A percentile compares a stretch with the other conserved stretches of the same genome.
Conservation (phyloP, 1,140 invertebrate genomes). For the Holcopasites calliopsidis region DNA sequence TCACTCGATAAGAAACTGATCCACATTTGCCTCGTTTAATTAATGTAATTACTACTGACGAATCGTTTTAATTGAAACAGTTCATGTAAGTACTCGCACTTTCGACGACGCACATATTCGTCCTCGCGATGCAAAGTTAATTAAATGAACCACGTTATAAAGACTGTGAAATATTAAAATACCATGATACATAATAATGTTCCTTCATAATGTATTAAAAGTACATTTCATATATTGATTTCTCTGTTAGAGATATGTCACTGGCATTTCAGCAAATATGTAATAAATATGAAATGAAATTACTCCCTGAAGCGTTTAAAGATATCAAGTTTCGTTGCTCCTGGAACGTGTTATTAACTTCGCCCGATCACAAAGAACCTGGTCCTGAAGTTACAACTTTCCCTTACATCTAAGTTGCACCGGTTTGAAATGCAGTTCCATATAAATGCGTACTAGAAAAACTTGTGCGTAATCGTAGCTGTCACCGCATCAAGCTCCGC, state of each 20-base stretch:
- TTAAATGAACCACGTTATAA: too few species aligned
- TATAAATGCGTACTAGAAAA: constrained; percentile 10
- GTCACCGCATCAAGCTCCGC: constrained; percentile 22
- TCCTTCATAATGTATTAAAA: too few species aligned
- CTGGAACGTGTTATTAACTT: background rate
- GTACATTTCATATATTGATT: too few species aligned
- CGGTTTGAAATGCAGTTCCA: constrained; percentile 31
- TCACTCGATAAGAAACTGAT: background rate
- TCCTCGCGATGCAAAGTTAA: too few species aligned
- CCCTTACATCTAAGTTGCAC: constrained; percentile 16
- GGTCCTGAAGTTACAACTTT: constrained; percentile 17
- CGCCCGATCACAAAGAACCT: background rate
- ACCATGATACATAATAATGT: too few species aligned
- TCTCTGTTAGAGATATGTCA: too few species aligned
- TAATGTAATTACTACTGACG: background rate
- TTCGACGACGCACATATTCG: background rate
- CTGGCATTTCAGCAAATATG: too few species aligned
- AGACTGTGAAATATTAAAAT: background rate
- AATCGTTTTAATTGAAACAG: background rate
- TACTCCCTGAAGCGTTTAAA: background rate
- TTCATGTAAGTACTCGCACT: background rate
- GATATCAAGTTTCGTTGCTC: background rate
- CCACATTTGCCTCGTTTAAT: background rate
- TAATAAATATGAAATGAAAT: background rate
- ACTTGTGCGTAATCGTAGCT: constrained; percentile 5